Evolutionary conservation across 2,797 vertebrate species (phyloP), one percentile per base, ranked within the genome.

Genomic region (Clarias platycephalus): DNA sequence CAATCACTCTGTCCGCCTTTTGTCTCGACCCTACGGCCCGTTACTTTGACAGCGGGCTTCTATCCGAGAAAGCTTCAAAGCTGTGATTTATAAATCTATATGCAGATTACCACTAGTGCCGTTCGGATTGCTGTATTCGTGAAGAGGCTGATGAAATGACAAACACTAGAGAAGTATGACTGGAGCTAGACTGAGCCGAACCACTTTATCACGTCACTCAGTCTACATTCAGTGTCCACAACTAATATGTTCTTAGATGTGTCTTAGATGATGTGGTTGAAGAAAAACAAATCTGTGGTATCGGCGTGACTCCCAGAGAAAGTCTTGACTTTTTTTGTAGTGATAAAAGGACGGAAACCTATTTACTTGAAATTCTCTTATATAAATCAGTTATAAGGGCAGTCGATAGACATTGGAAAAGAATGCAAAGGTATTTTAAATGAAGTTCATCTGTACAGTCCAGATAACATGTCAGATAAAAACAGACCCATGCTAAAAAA

Each of bases 1-100:
- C 87, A 86, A 88, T 91, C 87, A 90, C 88, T 78, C 82, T 71
- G 80, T 83, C 78, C 82, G 84, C 85, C 90, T 91, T 90, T 91
- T 90, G 91, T 91, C 90, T 92, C 92, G 74, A 87, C 91, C 91
- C 88, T 90, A 87, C 88, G 86, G 91, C 71, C 84, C 87, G 87
- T 92, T 90, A 82, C 88, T 71, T 72, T 81, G 78, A 75, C 84
- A 87, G 86, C 80, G 71, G 68, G 80, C 78, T 44, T 75, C 85
- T 82, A 86, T 84, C 88, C 53, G 81, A 66, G 77, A 57, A 20
- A 22, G 84, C 85, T 89, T 90, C 85, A 86, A 90, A 90, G 84
- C 82, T 74, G 58, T 18, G 85, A 82, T 85, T 88, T 86, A 82
- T 76, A 81, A 84, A 88, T 88, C 85, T 86, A 85, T 85, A 86